phyloP scores from a whole-genome alignment of 2,888 invertebrate species.

The Lochmaea crataegi region DNA sequence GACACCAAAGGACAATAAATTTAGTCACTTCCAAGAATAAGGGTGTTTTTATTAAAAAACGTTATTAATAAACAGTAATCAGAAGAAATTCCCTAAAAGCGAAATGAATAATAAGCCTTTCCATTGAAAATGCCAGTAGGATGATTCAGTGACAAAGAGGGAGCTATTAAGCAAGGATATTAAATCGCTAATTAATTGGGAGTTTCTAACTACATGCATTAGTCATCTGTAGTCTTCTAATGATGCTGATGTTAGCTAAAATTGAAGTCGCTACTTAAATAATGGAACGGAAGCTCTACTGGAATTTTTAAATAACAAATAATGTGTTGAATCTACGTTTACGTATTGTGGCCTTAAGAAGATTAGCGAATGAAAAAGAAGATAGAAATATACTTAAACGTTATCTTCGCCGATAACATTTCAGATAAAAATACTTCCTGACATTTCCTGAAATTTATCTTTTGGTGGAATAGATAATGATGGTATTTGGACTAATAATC shows the following conservation, averaged over 20 bases:
- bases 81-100: background rate
- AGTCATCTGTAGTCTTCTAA: slow-evolving; percentile 42
- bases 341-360: too few species aligned
- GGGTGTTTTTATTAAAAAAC: background rate
- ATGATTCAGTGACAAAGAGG: slow-evolving; percentile 28
- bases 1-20: background rate
- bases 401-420: too few species aligned
- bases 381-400: too few species aligned
- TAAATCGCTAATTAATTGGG: slow-evolving; percentile 47
- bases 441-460: too few species aligned
- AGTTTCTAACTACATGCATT: slow-evolving; percentile 44
- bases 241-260: slow-evolving; percentile 42
- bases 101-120: slow-evolving; percentile 8
- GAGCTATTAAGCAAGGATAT: slow-evolving; percentile 38
- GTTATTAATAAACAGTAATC: background rate
- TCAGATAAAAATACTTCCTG: too few species aligned
- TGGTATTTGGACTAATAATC: too few species aligned
- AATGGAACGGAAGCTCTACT: too few species aligned
- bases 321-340: too few species aligned
- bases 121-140: slow-evolving; percentile 1
- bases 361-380: too few species aligned
- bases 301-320: too few species aligned
- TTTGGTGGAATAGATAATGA: too few species aligned
- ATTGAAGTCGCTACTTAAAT: slow-evolving; percentile 1
- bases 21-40: background rate